A percentile compares a stretch with the other conserved stretches of the same genome.
Evolutionary conservation across 2,113 vertebrate species (phyloP).

Genomic region (Chaenogobius annularis): DNA sequence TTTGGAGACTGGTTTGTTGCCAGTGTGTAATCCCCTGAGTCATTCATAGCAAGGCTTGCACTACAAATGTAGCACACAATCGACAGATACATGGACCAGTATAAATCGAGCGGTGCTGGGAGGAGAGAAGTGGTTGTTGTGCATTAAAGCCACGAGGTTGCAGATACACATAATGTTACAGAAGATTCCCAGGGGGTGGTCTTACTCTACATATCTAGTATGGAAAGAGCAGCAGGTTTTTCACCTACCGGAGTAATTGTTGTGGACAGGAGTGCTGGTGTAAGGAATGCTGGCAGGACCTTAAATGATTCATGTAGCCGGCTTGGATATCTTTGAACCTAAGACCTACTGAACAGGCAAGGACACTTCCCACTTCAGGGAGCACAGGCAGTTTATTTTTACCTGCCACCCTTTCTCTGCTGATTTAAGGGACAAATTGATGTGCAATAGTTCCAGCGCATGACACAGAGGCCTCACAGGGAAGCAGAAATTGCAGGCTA

Average conservation of each 20-base stretch:
- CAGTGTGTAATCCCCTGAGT: slow-evolving; percentile 40
- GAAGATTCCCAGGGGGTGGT: slow-evolving; percentile 59
- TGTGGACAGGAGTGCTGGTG: slow-evolving; percentile 62
- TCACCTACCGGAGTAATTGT: slow-evolving; percentile 57
- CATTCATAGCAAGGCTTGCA: slow-evolving; percentile 42
- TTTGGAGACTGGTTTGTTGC: slow-evolving; percentile 52
- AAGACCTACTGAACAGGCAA: slow-evolving; percentile 50
- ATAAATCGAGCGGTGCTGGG: slow-evolving; percentile 24
- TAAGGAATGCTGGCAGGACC: slow-evolving; percentile 57
- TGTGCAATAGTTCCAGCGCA: slow-evolving; percentile 18
- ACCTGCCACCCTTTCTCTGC: slow-evolving; percentile 3
- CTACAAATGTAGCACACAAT: slow-evolving; percentile 10
- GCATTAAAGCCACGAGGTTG: slow-evolving; percentile 46
- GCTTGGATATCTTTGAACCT: slow-evolving; percentile 65
- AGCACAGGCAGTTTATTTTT: slow-evolving; percentile 15
- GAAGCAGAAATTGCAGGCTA: not conserved
- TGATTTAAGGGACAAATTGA: slow-evolving; percentile 8
- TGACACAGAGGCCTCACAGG: not conserved
- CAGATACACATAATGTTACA: slow-evolving; percentile 65
- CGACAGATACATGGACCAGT: not conserved
- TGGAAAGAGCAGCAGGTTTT: slow-evolving; percentile 63
- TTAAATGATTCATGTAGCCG: slow-evolving; percentile 71
- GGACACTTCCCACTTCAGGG: slow-evolving; percentile 34
- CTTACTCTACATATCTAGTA: slow-evolving; percentile 50
- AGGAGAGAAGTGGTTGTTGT: slow-evolving; percentile 36